phyloP scores from a whole-genome alignment of 2,888 invertebrate species.

The Bibio marci region DNA sequence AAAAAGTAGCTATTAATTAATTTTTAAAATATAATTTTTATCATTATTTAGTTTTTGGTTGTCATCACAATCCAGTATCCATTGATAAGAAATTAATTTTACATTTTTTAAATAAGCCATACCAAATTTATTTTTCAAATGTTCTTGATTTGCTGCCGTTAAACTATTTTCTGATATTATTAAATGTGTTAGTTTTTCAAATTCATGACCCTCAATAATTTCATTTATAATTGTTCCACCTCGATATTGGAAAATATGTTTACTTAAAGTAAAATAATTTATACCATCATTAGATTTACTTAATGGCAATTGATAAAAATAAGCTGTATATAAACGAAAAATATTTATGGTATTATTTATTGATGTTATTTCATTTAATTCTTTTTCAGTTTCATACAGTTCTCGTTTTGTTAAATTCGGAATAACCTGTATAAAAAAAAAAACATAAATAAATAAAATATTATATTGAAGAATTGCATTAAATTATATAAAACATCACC shows the following conservation, averaged over 20 bases:
- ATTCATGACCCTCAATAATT: conserved; percentile 6
- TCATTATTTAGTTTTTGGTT: neutral
- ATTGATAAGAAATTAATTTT: conserved; percentile 2
- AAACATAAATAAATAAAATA: too few species aligned
- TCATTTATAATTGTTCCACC: neutral
- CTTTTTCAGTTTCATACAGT: neutral
- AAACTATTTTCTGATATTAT: conserved; percentile 7
- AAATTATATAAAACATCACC: too few species aligned
- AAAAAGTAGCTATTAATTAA: too few species aligned
- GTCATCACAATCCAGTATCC: neutral
- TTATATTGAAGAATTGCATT: too few species aligned
- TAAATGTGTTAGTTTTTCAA: conserved; percentile 11
- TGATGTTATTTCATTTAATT: conserved; percentile 1
- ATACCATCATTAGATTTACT: too few species aligned
- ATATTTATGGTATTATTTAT: conserved; percentile 14
- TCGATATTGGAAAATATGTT: too few species aligned
- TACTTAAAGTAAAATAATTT: too few species aligned
- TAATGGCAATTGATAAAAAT: conserved; percentile 17
- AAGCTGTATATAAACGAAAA: conserved; percentile 16
- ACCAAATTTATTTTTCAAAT: neutral
- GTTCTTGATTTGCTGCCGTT: neutral
- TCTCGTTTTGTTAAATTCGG: neutral
- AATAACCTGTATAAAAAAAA: neutral
- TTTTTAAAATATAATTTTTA: neutral
- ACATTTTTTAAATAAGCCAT: neutral